Evolutionary conservation across 2,113 vertebrate species (phyloP).

Genomic region (Microcebus ravelobensis): DNA sequence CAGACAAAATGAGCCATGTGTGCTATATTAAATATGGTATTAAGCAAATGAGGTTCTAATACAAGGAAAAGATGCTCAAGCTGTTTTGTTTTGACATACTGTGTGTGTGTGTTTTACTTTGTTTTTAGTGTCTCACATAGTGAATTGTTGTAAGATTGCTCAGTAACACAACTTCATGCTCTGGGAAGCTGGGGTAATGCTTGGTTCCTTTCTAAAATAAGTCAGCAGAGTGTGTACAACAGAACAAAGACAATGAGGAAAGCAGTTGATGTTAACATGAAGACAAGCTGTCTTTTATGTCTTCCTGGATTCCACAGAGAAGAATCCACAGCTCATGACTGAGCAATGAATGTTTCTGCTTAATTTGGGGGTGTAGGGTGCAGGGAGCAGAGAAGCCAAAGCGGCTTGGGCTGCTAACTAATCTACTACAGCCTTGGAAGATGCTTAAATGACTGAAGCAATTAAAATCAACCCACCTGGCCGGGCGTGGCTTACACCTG

Average conservation of each 20-base stretch:
- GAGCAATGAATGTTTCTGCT: slow-evolving; percentile 1
- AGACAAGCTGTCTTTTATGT: slow-evolving; percentile 61
- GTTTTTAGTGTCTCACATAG: slow-evolving; percentile 27
- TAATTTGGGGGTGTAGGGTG: neutral
- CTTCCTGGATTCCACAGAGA: slow-evolving; percentile 48
- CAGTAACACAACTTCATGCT: neutral
- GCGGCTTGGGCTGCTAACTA: neutral
- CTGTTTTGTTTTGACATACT: slow-evolving; percentile 59
- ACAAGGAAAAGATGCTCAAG: slow-evolving; percentile 42
- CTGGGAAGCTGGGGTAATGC: neutral
- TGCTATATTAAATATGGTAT: slow-evolving; percentile 42
- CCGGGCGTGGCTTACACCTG: too few relatives aligned
- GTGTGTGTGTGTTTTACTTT: neutral
- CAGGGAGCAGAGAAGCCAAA: slow-evolving; percentile 22
- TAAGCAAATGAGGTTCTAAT: slow-evolving; percentile 49
- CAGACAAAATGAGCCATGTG: slow-evolving; percentile 4
- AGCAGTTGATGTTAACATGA: neutral
- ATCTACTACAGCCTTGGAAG: slow-evolving; percentile 50
- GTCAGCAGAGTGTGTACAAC: neutral
- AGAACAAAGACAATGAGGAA: slow-evolving; percentile 36
- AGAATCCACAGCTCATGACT: slow-evolving; percentile 25
- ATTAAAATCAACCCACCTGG: slow-evolving; percentile 64
- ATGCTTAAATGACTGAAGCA: slow-evolving; percentile 40
- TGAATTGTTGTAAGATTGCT: slow-evolving; percentile 69
- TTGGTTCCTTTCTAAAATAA: slow-evolving; percentile 46